Evolutionary conservation across 2,113 vertebrate species (phyloP).

Genomic region (Lampris megalopsis): DNA sequence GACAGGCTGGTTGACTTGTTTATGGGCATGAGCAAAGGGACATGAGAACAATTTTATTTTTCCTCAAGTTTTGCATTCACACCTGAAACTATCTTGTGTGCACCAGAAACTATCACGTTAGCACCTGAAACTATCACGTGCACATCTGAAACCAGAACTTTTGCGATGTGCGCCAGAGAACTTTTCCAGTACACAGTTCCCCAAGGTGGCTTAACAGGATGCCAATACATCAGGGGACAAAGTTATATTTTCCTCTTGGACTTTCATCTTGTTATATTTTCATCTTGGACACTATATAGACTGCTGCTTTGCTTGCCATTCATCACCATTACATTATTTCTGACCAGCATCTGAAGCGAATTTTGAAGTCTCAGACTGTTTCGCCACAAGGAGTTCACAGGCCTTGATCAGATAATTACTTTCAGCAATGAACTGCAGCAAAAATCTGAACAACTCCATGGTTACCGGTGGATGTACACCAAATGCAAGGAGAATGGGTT

Average conservation of each 20-base stretch:
- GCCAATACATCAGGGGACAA: not conserved
- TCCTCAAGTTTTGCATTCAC: too few relatives aligned
- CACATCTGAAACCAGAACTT: too few relatives aligned
- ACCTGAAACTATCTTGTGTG: too few relatives aligned
- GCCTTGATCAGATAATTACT: not conserved
- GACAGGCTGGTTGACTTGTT: too few relatives aligned
- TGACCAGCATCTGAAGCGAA: not conserved
- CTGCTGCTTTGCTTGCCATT: not conserved
- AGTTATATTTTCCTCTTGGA: not conserved
- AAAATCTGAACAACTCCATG: slow-evolving; percentile 4
- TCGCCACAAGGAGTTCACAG: not conserved
- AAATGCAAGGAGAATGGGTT: slow-evolving; percentile 15
- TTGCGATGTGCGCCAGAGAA: too few relatives aligned
- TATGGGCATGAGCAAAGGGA: too few relatives aligned
- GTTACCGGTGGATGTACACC: not conserved
- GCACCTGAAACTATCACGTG: too few relatives aligned
- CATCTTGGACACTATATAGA: not conserved
- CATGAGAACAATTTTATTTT: too few relatives aligned
- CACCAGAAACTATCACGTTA: too few relatives aligned
- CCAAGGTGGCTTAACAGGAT: too few relatives aligned
- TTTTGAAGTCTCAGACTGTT: slow-evolving; percentile 16
- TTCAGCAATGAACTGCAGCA: slow-evolving; percentile 4
- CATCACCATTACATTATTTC: not conserved
- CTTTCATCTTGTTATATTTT: not conserved
- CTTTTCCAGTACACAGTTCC: too few relatives aligned